Evolutionary conservation across 2,797 vertebrate genomes (phyloP), one percentile per base, ranked within the genome.

Genomic region (Decapterus maruadsi): DNA sequence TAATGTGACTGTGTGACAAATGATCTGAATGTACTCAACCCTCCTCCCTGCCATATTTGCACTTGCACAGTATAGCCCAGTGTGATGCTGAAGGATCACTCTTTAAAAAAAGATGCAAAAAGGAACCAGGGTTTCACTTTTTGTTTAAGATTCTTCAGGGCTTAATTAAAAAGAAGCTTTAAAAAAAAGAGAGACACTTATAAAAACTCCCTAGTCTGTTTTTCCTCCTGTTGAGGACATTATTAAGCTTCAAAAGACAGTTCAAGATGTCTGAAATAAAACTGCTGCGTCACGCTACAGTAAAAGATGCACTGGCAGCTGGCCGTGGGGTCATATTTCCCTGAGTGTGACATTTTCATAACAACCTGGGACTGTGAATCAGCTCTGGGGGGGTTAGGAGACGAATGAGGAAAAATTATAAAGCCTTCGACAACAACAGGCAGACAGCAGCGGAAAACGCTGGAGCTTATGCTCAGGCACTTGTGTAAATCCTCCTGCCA

Each of bases 281-380:
- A 79, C 55, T 60, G 75, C 69, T 72, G 65, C 1, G 11, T 79
- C 38, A 29, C 2, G 36, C 72, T 34, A 43, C 69, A 62, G 54
- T 54, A 31, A 60, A 38, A 80, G 73, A 82, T 26, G 63, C 69
- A 51, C 10, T 6, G 10, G 42, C 71, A 68, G 59, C 61, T 70
- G 69, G 16, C 26, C 8, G 74, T 8, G 29, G 17, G 42, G 56
- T 81, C 60, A 11, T 82, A 78, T 85, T 89, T 84, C 74, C 63
- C 50, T 0, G 2, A 75, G 78, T 68, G 79, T 77, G 73, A 82
- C 61, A 19, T 84, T 84, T 82, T 88, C 77, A 82, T 87, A 73
- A 72, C 72, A 76, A 55, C 36, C 61, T 53, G n/a, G 36, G 51
- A 77, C 55, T 22, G 50, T 56, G 72, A 83, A 57, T 86, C 66